Conservation (phyloP, 2,797 vertebrate genomes). For the Peromyscus melanophrys region DNA sequence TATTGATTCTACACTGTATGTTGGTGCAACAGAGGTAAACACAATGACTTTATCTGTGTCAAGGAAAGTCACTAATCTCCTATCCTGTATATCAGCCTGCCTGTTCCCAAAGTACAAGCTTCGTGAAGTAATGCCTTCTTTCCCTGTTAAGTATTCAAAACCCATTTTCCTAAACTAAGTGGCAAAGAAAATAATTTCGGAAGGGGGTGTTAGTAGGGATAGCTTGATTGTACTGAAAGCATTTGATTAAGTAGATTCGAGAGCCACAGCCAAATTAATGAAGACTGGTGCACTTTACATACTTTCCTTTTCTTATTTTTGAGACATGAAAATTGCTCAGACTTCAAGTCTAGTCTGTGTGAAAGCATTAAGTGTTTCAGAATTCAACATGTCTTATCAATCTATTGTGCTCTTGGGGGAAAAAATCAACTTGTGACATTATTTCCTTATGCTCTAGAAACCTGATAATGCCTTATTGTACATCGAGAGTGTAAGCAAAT, state of each 20-base stretch:
- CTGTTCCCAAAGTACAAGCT: not conserved
- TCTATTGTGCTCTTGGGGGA: not conserved
- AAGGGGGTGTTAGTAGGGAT: not conserved
- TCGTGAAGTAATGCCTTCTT: not conserved
- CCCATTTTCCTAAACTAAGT: constrained; percentile 37
- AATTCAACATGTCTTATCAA: constrained; percentile 52
- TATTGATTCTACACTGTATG: not conserved
- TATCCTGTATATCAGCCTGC: not conserved
- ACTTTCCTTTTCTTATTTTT: not conserved
- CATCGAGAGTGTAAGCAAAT: constrained; percentile 18
- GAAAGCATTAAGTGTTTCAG: not conserved
- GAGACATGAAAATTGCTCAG: not conserved
- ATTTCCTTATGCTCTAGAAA: constrained; percentile 39
- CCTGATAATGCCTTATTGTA: not conserved
- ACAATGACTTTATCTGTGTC: not conserved
- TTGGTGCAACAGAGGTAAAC: not conserved
- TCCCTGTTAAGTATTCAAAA: constrained; percentile 14
- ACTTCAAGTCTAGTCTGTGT: constrained; percentile 51
- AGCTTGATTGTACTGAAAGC: constrained; percentile 5
- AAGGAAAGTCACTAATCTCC: not conserved
- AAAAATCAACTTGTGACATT: not conserved
- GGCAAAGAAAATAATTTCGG: constrained; percentile 53
- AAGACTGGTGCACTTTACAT: constrained; percentile 12
- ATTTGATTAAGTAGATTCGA: constrained; percentile 47
- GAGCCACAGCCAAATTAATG: constrained; percentile 4